Evolutionary conservation across 2,113 vertebrate genomes (phyloP).

Genomic region (Sinosuthora webbiana): DNA sequence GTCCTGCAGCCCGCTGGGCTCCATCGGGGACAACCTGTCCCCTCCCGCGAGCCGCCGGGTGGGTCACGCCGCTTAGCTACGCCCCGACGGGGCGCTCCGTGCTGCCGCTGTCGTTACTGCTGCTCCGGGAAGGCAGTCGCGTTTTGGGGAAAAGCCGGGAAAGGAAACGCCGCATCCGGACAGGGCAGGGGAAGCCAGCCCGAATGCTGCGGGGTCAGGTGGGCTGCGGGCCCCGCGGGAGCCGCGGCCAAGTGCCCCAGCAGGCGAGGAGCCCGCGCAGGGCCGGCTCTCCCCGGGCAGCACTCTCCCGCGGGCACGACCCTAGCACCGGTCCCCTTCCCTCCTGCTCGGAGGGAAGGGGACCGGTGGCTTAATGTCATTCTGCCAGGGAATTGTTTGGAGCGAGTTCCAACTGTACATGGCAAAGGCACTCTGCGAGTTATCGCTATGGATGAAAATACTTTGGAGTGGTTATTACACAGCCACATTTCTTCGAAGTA

Average conservation of each 20-base stretch:
- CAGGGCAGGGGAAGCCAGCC: background rate
- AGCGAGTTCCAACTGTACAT: background rate
- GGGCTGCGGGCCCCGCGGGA: background rate
- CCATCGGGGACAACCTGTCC: background rate
- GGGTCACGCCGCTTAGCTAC: background rate
- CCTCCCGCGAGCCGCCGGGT: background rate
- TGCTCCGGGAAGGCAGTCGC: background rate
- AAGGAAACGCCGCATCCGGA: background rate
- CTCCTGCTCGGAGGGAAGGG: background rate
- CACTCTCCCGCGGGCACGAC: rapidly evolving
- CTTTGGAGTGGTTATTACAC: constrained; percentile 7
- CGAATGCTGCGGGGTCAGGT: background rate
- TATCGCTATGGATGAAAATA: background rate
- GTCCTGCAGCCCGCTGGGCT: background rate
- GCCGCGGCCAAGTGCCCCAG: background rate
- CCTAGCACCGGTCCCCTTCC: background rate
- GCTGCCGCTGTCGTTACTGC: background rate
- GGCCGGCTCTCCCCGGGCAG: no score
- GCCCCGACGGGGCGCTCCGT: background rate
- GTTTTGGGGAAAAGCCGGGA: background rate
- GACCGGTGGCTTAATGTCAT: background rate
- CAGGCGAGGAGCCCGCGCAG: background rate
- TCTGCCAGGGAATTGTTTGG: background rate
- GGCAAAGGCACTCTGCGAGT: background rate
- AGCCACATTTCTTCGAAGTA: constrained; percentile 28